These are phyloP conservation scores for Lepidochrysops patricia DNA, from an alignment of 2,888 invertebrate species.

Conservation along the genomic window DNA sequence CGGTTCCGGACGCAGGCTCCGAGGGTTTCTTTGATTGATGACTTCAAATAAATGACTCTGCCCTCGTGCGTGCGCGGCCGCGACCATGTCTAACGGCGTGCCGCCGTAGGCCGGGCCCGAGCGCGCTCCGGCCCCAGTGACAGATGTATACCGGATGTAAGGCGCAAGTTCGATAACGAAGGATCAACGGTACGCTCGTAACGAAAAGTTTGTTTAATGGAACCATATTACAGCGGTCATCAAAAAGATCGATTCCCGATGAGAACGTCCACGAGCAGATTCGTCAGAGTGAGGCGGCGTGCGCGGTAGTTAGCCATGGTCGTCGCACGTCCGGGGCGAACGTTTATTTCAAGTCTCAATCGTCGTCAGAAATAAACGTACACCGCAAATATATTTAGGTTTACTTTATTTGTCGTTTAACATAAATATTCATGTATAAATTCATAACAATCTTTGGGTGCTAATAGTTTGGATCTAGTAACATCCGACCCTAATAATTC, in stretches of 20 bases:
- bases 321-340: constrained; percentile 17
- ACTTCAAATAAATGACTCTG: constrained; percentile 73
- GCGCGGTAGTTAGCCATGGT: constrained; percentile 6
- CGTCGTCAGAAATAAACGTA: constrained; percentile 30
- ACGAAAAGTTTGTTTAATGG: not conserved
- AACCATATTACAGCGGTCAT: not conserved
- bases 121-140: not conserved
- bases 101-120: not conserved
- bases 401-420: constrained; percentile 71
- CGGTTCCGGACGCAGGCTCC: constrained; percentile 67
- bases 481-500: constrained; percentile 42
- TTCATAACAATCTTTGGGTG: constrained; percentile 75
- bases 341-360: constrained; percentile 44
- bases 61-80: constrained; percentile 40
- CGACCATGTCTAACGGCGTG: constrained; percentile 9
- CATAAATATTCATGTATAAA: constrained; percentile 75
- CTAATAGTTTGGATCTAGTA: constrained; percentile 55
- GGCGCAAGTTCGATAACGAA: not conserved
- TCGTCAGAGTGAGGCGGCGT: not conserved
- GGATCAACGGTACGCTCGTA: not conserved
- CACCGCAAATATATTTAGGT: constrained; percentile 40
- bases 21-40: constrained; percentile 64
- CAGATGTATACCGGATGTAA: not conserved
- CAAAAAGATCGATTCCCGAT: not conserved
- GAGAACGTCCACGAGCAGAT: not conserved